phyloP scores from a whole-genome alignment of 2,113 vertebrate species.

The Hydrolagus affinis region DNA sequence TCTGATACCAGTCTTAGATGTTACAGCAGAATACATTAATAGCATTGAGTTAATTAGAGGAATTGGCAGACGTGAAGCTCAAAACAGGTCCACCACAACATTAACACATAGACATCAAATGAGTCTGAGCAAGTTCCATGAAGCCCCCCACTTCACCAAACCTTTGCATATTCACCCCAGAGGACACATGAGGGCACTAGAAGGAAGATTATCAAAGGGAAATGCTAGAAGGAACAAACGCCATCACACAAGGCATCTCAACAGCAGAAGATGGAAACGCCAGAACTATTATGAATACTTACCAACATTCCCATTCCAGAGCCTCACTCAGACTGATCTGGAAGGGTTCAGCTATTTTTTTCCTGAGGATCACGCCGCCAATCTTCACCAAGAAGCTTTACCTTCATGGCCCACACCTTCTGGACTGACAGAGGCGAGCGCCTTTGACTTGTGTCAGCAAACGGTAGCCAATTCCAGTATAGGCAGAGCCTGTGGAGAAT shows the following conservation, averaged over 20 bases:
- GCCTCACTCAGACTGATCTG: constrained; percentile 58
- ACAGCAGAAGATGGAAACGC: constrained; percentile 42
- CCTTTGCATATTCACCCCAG: background rate
- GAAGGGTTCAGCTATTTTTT: constrained; percentile 74
- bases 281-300: constrained; percentile 49
- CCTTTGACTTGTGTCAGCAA: constrained; percentile 52
- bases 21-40: constrained; percentile 67
- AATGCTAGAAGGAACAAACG: constrained; percentile 21
- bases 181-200: constrained; percentile 33
- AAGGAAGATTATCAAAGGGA: constrained; percentile 31
- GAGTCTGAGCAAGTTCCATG: constrained; percentile 36
- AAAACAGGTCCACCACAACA: constrained; percentile 33
- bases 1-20: constrained; percentile 70
- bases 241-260: constrained; percentile 5
- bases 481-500: constrained; percentile 52
- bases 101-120: constrained; percentile 17
- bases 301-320: constrained; percentile 49
- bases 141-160: background rate
- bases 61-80: constrained; percentile 39
- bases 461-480: constrained; percentile 64
- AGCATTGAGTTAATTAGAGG: constrained; percentile 43
- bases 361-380: constrained; percentile 69
- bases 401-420: constrained; percentile 72
- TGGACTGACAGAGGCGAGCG: constrained; percentile 55
- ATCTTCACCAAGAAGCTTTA: constrained; percentile 42